phyloP scores from a whole-genome alignment of 2,797 vertebrate genomes.

The Pelochelys cantorii region DNA sequence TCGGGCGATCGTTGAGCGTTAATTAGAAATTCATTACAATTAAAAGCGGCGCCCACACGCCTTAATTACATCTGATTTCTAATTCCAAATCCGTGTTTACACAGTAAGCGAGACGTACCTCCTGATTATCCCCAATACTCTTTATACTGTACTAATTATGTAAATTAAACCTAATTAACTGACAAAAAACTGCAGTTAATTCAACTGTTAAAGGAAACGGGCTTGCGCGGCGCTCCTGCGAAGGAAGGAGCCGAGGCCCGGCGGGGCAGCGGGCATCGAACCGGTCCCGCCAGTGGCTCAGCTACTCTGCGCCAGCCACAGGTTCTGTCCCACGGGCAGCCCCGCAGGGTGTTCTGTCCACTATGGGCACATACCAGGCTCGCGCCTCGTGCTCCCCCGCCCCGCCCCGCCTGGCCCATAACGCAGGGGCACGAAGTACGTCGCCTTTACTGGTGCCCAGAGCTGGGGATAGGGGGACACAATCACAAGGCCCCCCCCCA shows the following conservation, averaged over 20 bases:
- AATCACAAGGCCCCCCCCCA: background rate
- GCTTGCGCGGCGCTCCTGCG: conserved; percentile 50
- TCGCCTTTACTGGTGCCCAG: too few relatives aligned
- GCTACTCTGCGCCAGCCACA: too few relatives aligned
- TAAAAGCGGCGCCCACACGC: conserved; percentile 85
- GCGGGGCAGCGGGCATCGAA: background rate
- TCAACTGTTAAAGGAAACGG: conserved; percentile 84
- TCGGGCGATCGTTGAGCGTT: conserved; percentile 86
- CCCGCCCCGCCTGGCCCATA: too few relatives aligned
- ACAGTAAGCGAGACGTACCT: conserved; percentile 88
- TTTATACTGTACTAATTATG: conserved; percentile 90
- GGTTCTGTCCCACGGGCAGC: too few relatives aligned
- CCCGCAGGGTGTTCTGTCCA: too few relatives aligned
- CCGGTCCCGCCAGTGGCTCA: too few relatives aligned
- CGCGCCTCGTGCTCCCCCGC: too few relatives aligned
- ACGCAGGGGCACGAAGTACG: too few relatives aligned
- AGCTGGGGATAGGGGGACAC: background rate
- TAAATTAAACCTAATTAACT: conserved; percentile 90
- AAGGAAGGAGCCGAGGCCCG: background rate
- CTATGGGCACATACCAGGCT: too few relatives aligned
- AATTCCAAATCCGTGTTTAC: conserved; percentile 89
- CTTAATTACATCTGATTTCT: conserved; percentile 89
- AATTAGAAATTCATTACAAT: conserved; percentile 90
- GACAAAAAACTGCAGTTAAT: conserved; percentile 86
- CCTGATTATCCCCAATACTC: conserved; percentile 89